phyloP scores from a whole-genome alignment of 2,888 invertebrate genomes.

The Poecilus cupreus region DNA sequence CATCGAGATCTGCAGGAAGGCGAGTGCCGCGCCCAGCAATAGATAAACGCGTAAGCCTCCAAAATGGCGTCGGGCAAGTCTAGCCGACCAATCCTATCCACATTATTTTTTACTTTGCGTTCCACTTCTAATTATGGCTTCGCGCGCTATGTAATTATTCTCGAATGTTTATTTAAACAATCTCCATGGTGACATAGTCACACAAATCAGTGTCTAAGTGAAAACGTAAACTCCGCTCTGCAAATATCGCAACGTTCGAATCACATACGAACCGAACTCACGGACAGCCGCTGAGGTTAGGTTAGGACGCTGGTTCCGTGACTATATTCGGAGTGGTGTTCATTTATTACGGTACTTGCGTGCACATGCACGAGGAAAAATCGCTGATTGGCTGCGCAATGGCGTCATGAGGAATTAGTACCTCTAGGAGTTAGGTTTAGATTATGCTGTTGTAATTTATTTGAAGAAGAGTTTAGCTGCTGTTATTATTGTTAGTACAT shows the following conservation, averaged over 20 bases:
- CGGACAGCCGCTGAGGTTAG: background rate
- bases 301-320: background rate
- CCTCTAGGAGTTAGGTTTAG: background rate
- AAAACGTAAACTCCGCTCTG: conserved; percentile 35
- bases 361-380: conserved; percentile 7
- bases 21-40: no score
- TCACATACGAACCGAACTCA: conserved; percentile 21
- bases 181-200: conserved; percentile 56
- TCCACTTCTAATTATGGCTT: conserved; percentile 42
- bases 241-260: conserved; percentile 30
- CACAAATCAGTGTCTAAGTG: conserved; percentile 59
- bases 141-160: conserved; percentile 45
- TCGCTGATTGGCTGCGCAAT: background rate
- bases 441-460: conserved; percentile 9
- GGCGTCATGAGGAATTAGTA: conserved; percentile 32
- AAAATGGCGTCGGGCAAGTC: background rate
- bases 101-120: conserved; percentile 31
- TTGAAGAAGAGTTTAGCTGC: conserved; percentile 3
- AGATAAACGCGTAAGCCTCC: no score
- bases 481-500: background rate
- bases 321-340: background rate
- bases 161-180: conserved; percentile 57
- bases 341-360: conserved; percentile 5
- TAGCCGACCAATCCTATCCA: background rate
- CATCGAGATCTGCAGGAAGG: no score